phyloP scores from a whole-genome alignment of 2,113 vertebrate genomes.

The Eurystomus gularis region DNA sequence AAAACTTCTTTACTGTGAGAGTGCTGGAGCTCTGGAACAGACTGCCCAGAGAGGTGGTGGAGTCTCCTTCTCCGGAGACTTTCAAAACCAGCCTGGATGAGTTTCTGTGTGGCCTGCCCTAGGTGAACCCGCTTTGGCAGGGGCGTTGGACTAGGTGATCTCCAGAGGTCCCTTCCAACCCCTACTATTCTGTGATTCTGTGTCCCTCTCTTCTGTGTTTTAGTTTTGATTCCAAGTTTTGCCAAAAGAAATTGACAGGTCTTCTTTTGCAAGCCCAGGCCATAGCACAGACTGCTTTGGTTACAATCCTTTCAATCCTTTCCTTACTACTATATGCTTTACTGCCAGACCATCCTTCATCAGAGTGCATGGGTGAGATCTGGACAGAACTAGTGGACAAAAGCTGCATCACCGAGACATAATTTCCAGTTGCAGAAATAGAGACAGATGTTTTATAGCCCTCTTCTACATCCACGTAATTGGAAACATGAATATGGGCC shows the following conservation, averaged over 20 bases:
- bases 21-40: too few species aligned
- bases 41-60: too few species aligned
- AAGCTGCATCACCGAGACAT: background rate
- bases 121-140: too few species aligned
- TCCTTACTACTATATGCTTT: background rate
- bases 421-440: background rate
- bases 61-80: too few species aligned
- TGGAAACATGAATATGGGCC: rapidly evolving
- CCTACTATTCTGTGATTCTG: too few species aligned
- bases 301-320: background rate
- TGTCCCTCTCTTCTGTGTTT: background rate
- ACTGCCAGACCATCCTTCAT: background rate
- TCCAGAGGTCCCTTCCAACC: too few species aligned
- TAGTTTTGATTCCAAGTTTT: background rate
- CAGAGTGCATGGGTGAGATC: background rate
- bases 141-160: too few species aligned
- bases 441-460: background rate
- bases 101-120: too few species aligned
- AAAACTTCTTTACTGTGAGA: too few species aligned
- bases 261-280: background rate
- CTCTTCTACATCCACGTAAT: background rate
- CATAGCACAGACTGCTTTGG: background rate
- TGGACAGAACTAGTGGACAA: background rate
- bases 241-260: background rate
- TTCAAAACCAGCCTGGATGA: too few species aligned